Percentiles rank a stretch among this genome's conserved stretches.
Conservation (phyloP, 2,888 invertebrate genomes). For the Caenorhabditis uteleia region DNA sequence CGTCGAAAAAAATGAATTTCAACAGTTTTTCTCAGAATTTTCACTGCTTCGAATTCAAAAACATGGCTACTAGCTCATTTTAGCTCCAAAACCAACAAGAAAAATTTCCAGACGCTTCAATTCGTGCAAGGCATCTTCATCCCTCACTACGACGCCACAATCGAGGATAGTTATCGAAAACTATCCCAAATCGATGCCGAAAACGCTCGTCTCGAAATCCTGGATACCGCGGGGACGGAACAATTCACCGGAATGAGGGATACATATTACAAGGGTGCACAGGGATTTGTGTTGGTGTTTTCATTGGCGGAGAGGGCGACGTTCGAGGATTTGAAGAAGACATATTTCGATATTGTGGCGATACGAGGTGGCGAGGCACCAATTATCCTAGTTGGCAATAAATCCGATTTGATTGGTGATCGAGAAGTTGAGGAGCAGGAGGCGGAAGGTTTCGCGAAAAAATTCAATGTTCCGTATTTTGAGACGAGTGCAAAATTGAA, state of each 20-base stretch:
- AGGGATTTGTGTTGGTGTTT: slow-evolving; percentile 97
- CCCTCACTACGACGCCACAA: slow-evolving; percentile 97
- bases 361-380: slow-evolving; percentile 74
- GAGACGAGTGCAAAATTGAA: slow-evolving; percentile 99
- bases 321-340: slow-evolving; percentile 95
- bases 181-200: slow-evolving; percentile 98
- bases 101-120: slow-evolving; percentile 79
- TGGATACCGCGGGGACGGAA: slow-evolving; percentile 99
- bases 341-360: slow-evolving; percentile 11
- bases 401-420: slow-evolving; percentile 97
- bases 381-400: slow-evolving; percentile 98
- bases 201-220: slow-evolving; percentile 98
- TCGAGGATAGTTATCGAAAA: slow-evolving; percentile 98
- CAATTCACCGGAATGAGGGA: slow-evolving; percentile 99
- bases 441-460: slow-evolving; percentile 69
- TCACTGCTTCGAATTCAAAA: no score
- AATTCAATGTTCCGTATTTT: slow-evolving; percentile 87
- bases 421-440: slow-evolving; percentile 95
- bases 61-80: no score
- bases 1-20: no score
- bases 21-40: no score
- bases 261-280: slow-evolving; percentile 99
- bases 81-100: background rate
- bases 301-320: slow-evolving; percentile 99
- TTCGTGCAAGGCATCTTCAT: slow-evolving; percentile 99